These are phyloP conservation scores for Phaethornis superciliosus DNA, from an alignment of 2,113 vertebrate species.

Conservation along the genomic window DNA sequence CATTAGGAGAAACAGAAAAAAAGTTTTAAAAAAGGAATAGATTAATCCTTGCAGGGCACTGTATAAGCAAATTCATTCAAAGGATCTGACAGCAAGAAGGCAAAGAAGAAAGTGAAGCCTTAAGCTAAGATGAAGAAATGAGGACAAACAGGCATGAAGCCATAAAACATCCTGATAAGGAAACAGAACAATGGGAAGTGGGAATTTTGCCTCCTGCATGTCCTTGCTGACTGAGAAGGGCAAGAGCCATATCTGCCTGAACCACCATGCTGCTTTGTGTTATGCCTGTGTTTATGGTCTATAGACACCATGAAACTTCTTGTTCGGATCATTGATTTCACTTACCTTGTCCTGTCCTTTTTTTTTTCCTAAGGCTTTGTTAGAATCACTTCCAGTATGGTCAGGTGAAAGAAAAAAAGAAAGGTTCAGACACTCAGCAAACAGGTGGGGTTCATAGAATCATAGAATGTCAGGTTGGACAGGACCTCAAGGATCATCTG, in stretches of 20 bases:
- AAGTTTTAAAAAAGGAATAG: neutral
- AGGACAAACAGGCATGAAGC: neutral
- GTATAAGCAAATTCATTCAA: neutral
- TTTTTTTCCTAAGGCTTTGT: neutral
- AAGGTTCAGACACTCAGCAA: neutral
- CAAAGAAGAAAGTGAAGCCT: neutral
- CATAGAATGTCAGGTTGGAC: no score
- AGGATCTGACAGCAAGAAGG: neutral
- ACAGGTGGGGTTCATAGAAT: neutral
- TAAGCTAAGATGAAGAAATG: neutral
- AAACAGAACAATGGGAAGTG: neutral
- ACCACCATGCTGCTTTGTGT: neutral
- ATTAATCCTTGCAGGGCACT: neutral
- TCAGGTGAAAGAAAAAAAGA: neutral
- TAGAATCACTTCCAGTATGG: neutral
- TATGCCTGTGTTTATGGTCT: neutral
- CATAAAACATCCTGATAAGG: neutral
- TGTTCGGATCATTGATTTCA: neutral
- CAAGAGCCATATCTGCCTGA: neutral
- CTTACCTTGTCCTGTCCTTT: neutral
- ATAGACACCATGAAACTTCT: neutral
- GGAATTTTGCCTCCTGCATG: neutral
- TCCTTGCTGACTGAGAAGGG: neutral
- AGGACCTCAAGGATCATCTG: no score
- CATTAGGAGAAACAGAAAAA: neutral